Evolutionary conservation across 2,113 vertebrate genomes (phyloP), one percentile per base, ranked within the genome.

Genomic region (Ciconia maguari): DNA sequence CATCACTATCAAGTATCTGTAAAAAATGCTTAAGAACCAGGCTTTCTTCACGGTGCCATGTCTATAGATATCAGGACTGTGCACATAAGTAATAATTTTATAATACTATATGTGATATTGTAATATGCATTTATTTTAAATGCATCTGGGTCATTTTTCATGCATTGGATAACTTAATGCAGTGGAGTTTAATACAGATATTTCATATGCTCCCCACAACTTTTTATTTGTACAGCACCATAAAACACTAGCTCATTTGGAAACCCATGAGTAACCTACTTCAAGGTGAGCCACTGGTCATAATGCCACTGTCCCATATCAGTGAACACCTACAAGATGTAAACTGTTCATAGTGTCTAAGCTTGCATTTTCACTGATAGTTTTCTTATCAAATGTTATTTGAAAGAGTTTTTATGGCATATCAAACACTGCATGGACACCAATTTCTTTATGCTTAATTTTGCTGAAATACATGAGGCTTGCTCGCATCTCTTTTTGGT

Each of bases 111-210:
- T 81, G 89, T 98, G 94, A 98, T 98, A 96, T 95, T 97, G 83
- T 96, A 96, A 97, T 98, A 96, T 97, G 97, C 97, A 98, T 98
- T 98, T 98, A 94, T 98, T 98, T 98, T 89, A 98, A 98, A 98
- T 98, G 97, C 97, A 98, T 97, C 97, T 38, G 88, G 94, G 83
- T 98, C 93, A 96, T 97, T 95, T 98, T 98, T 96, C 97, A 98
- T 98, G 94, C 97, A 96, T 98, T 97, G 96, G 84, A 75, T 97
- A 91, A 97, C 93, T 98, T 97, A 97, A 97, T 96, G 95, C 96
- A 95, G 97, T 96, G 93, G 93, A 97, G 89, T 98, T 98, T 97
- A 97, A 97, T 98, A 98, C 94, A 75, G 93, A 88, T 97, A 90
- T 98, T 98, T 98, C 97, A 79, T 98, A 98, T 77, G 70, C 81